Evolutionary conservation across 2,113 vertebrate genomes (phyloP).

Genomic region (Dasyprocta punctata): DNA sequence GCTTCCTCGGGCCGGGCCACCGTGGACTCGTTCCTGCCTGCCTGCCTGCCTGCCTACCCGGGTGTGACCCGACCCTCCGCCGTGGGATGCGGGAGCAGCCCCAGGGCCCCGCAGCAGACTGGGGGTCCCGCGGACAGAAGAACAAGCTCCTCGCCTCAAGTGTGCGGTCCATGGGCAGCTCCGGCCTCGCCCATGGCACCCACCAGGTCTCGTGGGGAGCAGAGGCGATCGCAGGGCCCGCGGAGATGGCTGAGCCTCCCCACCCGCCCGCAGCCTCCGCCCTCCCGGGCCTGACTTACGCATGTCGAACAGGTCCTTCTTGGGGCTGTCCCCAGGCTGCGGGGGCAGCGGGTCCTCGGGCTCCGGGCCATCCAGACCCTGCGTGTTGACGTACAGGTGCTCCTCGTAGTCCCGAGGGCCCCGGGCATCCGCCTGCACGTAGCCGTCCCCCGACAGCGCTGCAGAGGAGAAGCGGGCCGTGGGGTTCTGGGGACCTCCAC

Average conservation of each 20-base stretch:
- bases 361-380: slow-evolving; percentile 84
- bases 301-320: slow-evolving; percentile 98
- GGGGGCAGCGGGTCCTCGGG: slow-evolving; percentile 77
- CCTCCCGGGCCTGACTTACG: slow-evolving; percentile 86
- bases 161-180: background rate
- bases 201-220: background rate
- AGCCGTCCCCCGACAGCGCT: slow-evolving; percentile 89
- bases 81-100: background rate
- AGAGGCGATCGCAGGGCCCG: background rate
- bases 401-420: slow-evolving; percentile 93
- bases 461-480: background rate
- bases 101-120: background rate
- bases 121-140: background rate
- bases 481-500: background rate
- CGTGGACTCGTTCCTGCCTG: no score
- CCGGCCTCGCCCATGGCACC: background rate
- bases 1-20: no score
- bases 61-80: background rate
- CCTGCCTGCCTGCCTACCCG: no score
- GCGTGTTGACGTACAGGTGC: slow-evolving; percentile 97
- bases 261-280: background rate
- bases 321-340: slow-evolving; percentile 89
- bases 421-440: slow-evolving; percentile 92
- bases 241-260: background rate
- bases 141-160: background rate